Percentiles rank a stretch among this genome's conserved stretches.
phyloP scores from a whole-genome alignment of 2,113 vertebrate genomes.

The Lucifuga dentata region DNA sequence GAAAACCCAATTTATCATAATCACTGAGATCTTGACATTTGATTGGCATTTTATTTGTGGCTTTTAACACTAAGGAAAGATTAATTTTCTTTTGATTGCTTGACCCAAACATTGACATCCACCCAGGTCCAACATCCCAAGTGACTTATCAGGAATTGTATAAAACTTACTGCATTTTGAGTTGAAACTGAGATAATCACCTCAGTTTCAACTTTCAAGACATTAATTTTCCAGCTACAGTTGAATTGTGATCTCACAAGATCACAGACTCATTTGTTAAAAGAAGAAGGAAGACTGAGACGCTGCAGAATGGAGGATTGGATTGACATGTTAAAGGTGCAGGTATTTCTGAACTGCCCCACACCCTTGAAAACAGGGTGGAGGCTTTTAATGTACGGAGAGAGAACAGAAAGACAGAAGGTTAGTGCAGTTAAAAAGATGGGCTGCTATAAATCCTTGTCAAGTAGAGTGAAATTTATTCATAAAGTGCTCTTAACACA shows the following conservation, averaged over 20 bases:
- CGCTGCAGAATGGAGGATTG: background rate
- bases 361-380: slow-evolving; percentile 15
- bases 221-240: background rate
- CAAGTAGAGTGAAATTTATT: slow-evolving; percentile 46
- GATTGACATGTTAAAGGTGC: background rate
- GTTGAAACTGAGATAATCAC: too few relatives aligned
- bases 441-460: slow-evolving; percentile 11
- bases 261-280: rapidly evolving
- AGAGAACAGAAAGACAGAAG: slow-evolving; percentile 17
- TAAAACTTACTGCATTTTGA: background rate
- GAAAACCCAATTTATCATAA: too few relatives aligned
- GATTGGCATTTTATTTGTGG: background rate
- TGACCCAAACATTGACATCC: background rate
- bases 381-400: background rate
- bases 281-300: background rate
- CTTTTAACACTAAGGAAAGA: background rate
- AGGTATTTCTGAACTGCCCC: slow-evolving; percentile 18
- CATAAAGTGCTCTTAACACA: slow-evolving; percentile 33
- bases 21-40: too few relatives aligned
- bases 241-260: background rate
- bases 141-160: background rate
- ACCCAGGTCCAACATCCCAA: background rate
- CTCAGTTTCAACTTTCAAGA: background rate
- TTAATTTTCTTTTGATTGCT: background rate
- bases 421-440: slow-evolving; percentile 17